Percentiles rank a stretch among this genome's conserved stretches.
These are phyloP conservation scores for Notodonta ziczac DNA, from an alignment of 2,888 invertebrate species.

Conservation along the genomic window DNA sequence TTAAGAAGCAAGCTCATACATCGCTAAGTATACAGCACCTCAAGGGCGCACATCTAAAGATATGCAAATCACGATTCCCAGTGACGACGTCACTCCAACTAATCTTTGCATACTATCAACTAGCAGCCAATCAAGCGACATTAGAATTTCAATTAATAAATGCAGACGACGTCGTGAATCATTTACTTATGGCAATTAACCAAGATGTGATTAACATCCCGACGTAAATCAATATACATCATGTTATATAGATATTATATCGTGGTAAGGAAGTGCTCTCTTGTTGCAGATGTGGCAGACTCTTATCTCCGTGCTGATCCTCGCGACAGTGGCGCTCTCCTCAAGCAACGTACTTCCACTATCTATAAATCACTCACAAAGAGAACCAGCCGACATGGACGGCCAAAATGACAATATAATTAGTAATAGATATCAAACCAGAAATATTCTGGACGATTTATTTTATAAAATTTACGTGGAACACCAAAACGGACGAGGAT, in stretches of 20 bases:
- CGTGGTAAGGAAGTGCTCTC: not conserved
- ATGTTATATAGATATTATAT: no score
- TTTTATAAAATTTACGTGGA: constrained; percentile 53
- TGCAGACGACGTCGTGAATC: constrained; percentile 13
- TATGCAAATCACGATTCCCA: constrained; percentile 41
- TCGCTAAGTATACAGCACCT: not conserved
- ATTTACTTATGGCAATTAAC: constrained; percentile 14
- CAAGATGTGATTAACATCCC: constrained; percentile 11
- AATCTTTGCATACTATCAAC: constrained; percentile 39
- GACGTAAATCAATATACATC: no score
- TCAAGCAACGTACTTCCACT: constrained; percentile 72
- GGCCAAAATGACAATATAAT: constrained; percentile 70
- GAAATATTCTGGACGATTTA: constrained; percentile 56
- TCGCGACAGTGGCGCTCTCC: constrained; percentile 69
- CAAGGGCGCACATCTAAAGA: constrained; percentile 14
- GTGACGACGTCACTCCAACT: constrained; percentile 13
- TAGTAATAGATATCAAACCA: constrained; percentile 60
- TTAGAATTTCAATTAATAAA: constrained; percentile 43
- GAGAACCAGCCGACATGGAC: constrained; percentile 48
- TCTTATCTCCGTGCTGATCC: constrained; percentile 63
- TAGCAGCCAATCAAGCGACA: constrained; percentile 35
- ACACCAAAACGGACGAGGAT: constrained; percentile 30
- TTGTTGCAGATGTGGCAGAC: constrained; percentile 75
- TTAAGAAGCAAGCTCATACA: not conserved
- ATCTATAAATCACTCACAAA: constrained; percentile 52